Evolutionary conservation across 2,113 vertebrate species (phyloP), one percentile per base, ranked within the genome.

Genomic region (Pipa parva): DNA sequence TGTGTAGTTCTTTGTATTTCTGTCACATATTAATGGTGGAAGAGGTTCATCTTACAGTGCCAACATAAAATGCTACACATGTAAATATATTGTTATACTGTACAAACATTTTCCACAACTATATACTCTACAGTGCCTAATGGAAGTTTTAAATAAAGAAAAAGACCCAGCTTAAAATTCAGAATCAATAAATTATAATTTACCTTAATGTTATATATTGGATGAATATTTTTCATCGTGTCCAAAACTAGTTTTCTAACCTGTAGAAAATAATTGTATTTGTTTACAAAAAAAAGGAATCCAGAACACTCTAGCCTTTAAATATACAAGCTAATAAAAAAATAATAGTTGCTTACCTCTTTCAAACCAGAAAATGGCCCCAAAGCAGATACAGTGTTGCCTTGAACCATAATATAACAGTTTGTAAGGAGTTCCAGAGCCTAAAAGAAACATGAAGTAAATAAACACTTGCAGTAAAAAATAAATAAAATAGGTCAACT

Each of bases 161-260:
- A n/a, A n/a, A n/a, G n/a, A n/a, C n/a, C n/a, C n/a, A n/a, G n/a
- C n/a, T n/a, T n/a, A n/a, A n/a, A n/a, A n/a, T n/a, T n/a, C n/a
- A n/a, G n/a, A n/a, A n/a, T n/a, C n/a, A n/a, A n/a, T n/a, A n/a
- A n/a, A 31, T 3, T 26, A 49, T 18, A 21, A 17, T 81, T 83
- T 71, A 98, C 97, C 91, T 99, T 99, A 68, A 99, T 99, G 77
- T 98, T 99, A 81, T 99, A 99, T 80, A 99, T 98, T 25, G 97
- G 96, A 74, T 99, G 97, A 77, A 99, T 91, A 81, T 99, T 99
- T 85, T 95, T 99, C 95, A 99, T 93, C 0, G 96, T 98, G 77
- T 99, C 97, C 82, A 94, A 66, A 72, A 99, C 94, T 59, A 98
- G 93, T 84, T 97, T 99, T 56, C 96, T 89, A 37, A 97, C 95